Evolutionary conservation across 2,888 invertebrate species (phyloP), one percentile per base, ranked within the genome.

Genomic region (Sinodicranocentrus sp.): DNA sequence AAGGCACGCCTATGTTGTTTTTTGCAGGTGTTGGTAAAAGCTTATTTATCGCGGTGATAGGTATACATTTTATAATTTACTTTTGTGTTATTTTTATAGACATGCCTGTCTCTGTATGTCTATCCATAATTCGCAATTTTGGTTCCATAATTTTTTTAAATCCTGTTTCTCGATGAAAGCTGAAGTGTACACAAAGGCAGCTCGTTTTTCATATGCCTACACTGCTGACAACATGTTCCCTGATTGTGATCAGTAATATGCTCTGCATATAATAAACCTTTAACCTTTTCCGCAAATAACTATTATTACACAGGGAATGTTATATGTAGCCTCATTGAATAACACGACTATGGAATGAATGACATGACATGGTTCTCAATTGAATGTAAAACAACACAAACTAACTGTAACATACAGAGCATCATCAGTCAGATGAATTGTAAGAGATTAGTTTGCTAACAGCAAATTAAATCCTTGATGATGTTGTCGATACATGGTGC

Each of bases 1-100:
- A 54, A 67, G 76, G 57, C 76, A 76, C 76, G 76, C 76, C 76
- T 76, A 48, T n/a, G n/a, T 33, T 33, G 33, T 33, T 33, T n/a
- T 33, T 33, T 33, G 33, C 33, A 33, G 33, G 33, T 10, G n/a
- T n/a, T n/a, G n/a, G n/a, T n/a, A n/a, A n/a, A n/a, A n/a, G n/a
- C n/a, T n/a, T n/a, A n/a, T n/a, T 3, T 33, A 33, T 33, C 33
- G 33, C 5, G 3, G 10, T 33, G 33, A 33, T 6, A 33, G 33
- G n/a, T n/a, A n/a, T n/a, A n/a, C n/a, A 33, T 33, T 33, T 33
- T 33, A n/a, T 33, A 33, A 33, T 33, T 33, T 33, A 33, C 33
- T 33, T 10, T 6, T 33, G 33, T 33, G 33, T 10, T 33, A 33
- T 33, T 33, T 10, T 33, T 33, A 33, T 33, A 10, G 3, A 33